These are phyloP conservation scores for Syritta pipiens DNA, from an alignment of 2,888 invertebrate species.

Conservation along the genomic window DNA sequence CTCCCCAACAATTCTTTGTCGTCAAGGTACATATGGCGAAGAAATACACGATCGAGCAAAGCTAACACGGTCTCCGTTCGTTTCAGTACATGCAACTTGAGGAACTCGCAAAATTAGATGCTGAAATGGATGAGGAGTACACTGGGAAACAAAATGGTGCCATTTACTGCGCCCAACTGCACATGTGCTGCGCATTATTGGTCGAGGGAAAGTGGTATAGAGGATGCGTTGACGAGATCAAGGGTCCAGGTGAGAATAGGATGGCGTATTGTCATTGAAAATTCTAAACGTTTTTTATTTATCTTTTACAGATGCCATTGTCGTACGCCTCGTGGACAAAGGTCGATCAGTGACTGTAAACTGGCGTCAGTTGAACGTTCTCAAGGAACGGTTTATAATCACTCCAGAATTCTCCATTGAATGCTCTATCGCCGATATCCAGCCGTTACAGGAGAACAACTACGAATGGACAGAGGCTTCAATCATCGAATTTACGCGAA, in stretches of 20 bases:
- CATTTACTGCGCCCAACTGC: slow-evolving; percentile 74
- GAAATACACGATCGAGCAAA: background rate
- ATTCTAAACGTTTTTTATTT: background rate
- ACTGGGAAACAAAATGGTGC: slow-evolving; percentile 40
- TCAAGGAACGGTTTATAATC: slow-evolving; percentile 76
- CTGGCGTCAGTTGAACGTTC: slow-evolving; percentile 80
- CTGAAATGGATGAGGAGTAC: slow-evolving; percentile 41
- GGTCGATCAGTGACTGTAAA: slow-evolving; percentile 82
- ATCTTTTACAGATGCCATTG: slow-evolving; percentile 70
- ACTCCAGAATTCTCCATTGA: slow-evolving; percentile 73
- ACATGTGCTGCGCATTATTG: slow-evolving; percentile 74
- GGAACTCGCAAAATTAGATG: slow-evolving; percentile 8
- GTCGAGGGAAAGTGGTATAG: slow-evolving; percentile 74
- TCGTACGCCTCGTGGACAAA: slow-evolving; percentile 81
- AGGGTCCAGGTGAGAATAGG: slow-evolving; percentile 71
- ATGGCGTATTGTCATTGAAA: background rate
- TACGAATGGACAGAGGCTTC: slow-evolving; percentile 78
- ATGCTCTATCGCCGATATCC: slow-evolving; percentile 78
- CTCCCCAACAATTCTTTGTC: slow-evolving; percentile 85
- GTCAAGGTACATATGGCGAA: slow-evolving; percentile 81
- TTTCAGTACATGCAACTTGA: slow-evolving; percentile 47
- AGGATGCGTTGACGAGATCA: slow-evolving; percentile 73
- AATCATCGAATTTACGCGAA: slow-evolving; percentile 76
- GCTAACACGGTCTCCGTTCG: background rate
- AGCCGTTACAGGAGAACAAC: slow-evolving; percentile 76